phyloP scores from a whole-genome alignment of 2,888 invertebrate genomes.

The Prenolepis imparis region DNA sequence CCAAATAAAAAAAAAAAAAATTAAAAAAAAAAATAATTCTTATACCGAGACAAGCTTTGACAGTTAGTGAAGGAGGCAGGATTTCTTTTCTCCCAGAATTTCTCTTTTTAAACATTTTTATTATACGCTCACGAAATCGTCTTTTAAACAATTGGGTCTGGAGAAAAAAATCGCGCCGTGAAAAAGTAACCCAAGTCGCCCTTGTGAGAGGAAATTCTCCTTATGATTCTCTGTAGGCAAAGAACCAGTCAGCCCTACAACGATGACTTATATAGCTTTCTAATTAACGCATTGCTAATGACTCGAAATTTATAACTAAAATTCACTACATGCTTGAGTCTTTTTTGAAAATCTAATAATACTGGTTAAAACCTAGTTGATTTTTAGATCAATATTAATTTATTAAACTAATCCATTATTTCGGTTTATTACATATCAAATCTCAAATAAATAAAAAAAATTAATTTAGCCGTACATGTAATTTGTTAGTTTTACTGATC shows the following conservation, averaged over 20 bases:
- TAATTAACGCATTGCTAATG: conserved; percentile 10
- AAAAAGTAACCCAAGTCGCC: background rate
- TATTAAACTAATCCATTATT: conserved; percentile 9
- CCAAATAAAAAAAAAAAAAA: no score
- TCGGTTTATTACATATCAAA: background rate
- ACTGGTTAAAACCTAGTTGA: background rate
- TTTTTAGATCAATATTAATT: background rate
- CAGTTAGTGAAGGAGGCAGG: background rate
- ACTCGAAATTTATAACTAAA: background rate
- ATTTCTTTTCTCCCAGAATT: background rate
- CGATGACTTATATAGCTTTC: background rate
- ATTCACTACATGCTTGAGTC: background rate
- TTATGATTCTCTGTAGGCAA: background rate
- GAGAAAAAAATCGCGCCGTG: background rate
- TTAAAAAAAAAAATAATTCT: background rate
- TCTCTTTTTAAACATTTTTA: background rate
- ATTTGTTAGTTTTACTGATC: no score
- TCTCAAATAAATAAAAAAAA: background rate
- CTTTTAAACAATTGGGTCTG: background rate
- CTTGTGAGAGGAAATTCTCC: background rate
- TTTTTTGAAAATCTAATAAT: background rate
- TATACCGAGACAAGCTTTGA: background rate
- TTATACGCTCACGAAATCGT: background rate
- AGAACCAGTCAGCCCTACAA: background rate
- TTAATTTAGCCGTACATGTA: background rate